Evolutionary conservation across 2,888 invertebrate species (phyloP).

Genomic region (Bombylius major): DNA sequence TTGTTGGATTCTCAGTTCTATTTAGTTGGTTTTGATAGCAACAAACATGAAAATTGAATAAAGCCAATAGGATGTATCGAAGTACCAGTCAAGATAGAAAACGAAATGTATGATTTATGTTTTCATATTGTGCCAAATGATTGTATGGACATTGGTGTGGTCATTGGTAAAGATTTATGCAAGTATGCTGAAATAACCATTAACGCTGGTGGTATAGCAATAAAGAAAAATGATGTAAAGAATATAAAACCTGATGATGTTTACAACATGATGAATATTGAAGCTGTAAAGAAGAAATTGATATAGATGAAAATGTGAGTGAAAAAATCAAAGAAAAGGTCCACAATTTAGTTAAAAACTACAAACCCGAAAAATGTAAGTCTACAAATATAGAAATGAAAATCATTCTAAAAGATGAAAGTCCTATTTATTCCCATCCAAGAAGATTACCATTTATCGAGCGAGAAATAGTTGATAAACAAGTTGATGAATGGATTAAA

Average conservation of each 20-base stretch:
- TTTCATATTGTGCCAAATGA: not conserved
- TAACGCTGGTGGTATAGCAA: not conserved
- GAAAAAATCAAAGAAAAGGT: not conserved
- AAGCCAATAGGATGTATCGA: conserved; percentile 2
- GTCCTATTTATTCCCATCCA: conserved; percentile 16
- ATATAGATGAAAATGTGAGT: too few species aligned
- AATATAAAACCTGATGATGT: not conserved
- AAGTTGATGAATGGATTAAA: conserved; percentile 1
- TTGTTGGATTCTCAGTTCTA: not conserved
- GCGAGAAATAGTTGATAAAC: not conserved
- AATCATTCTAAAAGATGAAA: conserved; percentile 22
- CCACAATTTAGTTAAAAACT: not conserved
- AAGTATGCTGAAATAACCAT: not conserved
- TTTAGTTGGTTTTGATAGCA: not conserved
- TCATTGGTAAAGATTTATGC: not conserved
- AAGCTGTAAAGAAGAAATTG: too few species aligned
- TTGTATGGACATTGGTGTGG: not conserved
- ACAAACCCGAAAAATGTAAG: not conserved
- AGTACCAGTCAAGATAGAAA: not conserved
- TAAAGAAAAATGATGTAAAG: not conserved
- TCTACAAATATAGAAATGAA: conserved; percentile 5
- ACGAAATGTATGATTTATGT: not conserved
- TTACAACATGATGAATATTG: too few species aligned
- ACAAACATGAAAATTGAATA: too few species aligned
- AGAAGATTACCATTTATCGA: not conserved